phyloP scores from a whole-genome alignment of 2,113 vertebrate genomes.

The Larimichthys polyactis region DNA sequence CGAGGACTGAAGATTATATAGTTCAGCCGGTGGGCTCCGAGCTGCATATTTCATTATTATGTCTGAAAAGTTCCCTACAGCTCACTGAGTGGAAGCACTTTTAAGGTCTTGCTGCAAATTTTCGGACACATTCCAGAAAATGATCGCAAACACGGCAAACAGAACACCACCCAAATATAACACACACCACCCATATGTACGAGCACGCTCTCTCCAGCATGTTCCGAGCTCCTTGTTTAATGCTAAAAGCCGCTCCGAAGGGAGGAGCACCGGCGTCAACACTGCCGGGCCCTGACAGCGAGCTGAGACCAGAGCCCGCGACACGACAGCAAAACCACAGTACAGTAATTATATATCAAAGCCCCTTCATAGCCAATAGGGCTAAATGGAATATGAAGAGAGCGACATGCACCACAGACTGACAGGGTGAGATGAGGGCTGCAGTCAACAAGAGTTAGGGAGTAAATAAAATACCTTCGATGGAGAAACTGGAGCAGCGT shows the following conservation, averaged over 20 bases:
- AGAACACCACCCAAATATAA: not conserved
- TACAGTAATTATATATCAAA: constrained; percentile 78
- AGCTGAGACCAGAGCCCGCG: constrained; percentile 68
- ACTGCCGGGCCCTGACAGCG: constrained; percentile 54
- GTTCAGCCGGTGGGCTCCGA: not conserved
- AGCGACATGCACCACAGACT: constrained; percentile 60
- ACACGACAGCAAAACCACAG: constrained; percentile 80
- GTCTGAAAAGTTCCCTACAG: not conserved
- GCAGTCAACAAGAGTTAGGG: constrained; percentile 60
- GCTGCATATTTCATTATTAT: not conserved
- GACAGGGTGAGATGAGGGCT: constrained; percentile 49
- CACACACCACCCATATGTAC: constrained; percentile 1
- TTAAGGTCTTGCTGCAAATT: too few species aligned
- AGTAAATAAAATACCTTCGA: constrained; percentile 54
- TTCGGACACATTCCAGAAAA: not conserved
- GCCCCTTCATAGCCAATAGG: constrained; percentile 75
- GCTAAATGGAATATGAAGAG: constrained; percentile 67
- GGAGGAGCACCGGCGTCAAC: constrained; percentile 57
- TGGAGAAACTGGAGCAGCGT: not conserved
- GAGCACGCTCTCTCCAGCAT: constrained; percentile 2
- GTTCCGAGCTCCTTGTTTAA: constrained; percentile 30
- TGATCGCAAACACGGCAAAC: not conserved
- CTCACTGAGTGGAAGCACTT: not conserved
- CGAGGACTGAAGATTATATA: not conserved
- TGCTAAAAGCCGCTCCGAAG: constrained; percentile 30